phyloP scores from a whole-genome alignment of 2,888 invertebrate species.

The Pharmacophagus antenor region DNA sequence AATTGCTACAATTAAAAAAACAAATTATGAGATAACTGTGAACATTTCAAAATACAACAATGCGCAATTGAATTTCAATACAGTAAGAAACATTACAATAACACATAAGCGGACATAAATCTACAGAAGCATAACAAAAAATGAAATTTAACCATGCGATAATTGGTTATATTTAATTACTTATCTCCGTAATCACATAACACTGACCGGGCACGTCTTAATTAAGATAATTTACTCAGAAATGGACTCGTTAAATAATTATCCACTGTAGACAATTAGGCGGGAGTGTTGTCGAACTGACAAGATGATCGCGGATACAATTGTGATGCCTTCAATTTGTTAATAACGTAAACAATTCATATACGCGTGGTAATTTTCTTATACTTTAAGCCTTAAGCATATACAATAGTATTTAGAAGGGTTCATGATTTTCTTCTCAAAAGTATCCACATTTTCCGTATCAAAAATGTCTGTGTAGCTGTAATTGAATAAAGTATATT shows the following conservation, averaged over 20 bases:
- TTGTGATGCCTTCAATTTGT: background rate
- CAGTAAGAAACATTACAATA: background rate
- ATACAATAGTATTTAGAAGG: too few species aligned
- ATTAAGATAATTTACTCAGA: slow-evolving; percentile 42
- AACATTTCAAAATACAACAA: too few species aligned
- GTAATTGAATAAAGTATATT: too few species aligned
- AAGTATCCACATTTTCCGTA: too few species aligned
- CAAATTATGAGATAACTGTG: too few species aligned
- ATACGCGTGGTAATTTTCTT: background rate
- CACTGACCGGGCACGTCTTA: slow-evolving; percentile 41
- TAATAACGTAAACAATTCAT: background rate
- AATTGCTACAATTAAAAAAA: too few species aligned
- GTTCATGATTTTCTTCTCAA: too few species aligned
- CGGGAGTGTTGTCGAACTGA: slow-evolving; percentile 7
- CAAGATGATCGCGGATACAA: background rate
- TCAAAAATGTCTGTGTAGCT: too few species aligned
- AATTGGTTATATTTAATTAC: slow-evolving; percentile 28
- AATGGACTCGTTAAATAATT: slow-evolving; percentile 33
- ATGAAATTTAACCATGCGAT: background rate
- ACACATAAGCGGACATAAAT: slow-evolving; percentile 3
- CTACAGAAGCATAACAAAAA: slow-evolving; percentile 5
- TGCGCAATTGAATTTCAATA: too few species aligned
- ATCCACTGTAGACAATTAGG: slow-evolving; percentile 28
- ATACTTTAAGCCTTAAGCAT: too few species aligned
- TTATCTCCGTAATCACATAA: slow-evolving; percentile 22